These are phyloP conservation scores for Tribolium freemani DNA, from an alignment of 2,888 invertebrate genomes.

Conservation along the genomic window DNA sequence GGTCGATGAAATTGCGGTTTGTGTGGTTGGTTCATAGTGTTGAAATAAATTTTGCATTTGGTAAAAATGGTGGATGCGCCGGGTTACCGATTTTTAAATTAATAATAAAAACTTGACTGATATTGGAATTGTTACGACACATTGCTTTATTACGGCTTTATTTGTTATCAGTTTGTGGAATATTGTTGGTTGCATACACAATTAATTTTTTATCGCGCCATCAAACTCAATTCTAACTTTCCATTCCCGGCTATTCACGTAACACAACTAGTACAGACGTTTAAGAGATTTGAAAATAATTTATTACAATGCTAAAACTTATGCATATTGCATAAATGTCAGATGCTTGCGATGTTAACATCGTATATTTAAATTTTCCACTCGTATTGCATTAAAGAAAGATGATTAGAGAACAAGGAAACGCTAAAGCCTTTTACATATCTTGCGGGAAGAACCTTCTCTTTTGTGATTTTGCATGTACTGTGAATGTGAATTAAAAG, in stretches of 20 bases:
- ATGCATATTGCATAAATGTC: background rate
- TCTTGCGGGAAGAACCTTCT: background rate
- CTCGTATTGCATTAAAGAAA: background rate
- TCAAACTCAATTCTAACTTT: background rate
- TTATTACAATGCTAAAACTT: background rate
- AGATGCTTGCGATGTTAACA: background rate
- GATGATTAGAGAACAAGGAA: background rate
- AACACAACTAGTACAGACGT: background rate
- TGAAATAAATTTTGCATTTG: too few relatives aligned
- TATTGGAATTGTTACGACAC: too few relatives aligned
- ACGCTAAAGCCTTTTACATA: background rate
- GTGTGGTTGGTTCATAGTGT: too few relatives aligned
- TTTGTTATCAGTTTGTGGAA: too few relatives aligned
- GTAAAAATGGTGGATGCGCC: constrained; percentile 12
- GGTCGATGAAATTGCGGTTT: too few relatives aligned
- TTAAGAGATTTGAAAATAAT: background rate
- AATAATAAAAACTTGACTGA: too few relatives aligned
- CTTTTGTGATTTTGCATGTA: background rate
- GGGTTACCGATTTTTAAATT: background rate
- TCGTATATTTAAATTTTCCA: background rate
- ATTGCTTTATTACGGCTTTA: too few relatives aligned
- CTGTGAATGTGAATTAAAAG: background rate
- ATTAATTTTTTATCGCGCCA: background rate
- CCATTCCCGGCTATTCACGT: background rate
- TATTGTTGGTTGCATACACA: background rate